These are phyloP conservation scores for Aptenodytes forsteri DNA, from an alignment of 2,113 vertebrate species.

Conservation along the genomic window DNA sequence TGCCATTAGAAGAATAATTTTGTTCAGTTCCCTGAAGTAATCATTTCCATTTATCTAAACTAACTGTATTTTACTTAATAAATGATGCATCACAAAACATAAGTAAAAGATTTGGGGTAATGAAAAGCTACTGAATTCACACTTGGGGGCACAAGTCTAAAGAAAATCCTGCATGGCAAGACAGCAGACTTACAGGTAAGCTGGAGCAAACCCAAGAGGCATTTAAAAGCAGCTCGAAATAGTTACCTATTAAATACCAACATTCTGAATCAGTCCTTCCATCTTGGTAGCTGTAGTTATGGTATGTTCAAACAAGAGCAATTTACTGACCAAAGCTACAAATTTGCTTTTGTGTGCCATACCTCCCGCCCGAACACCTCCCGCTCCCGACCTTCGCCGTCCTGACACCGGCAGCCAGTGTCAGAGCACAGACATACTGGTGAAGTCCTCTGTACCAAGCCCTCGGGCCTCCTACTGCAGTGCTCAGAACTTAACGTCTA, in stretches of 20 bases:
- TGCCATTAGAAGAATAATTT: background rate
- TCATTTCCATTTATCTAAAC: background rate
- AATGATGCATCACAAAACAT: background rate
- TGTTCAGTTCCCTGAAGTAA: background rate
- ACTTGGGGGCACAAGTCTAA: background rate
- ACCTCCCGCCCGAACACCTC: background rate
- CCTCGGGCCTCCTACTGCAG: background rate
- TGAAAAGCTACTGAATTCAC: background rate
- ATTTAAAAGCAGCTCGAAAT: background rate
- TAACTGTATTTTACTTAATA: background rate
- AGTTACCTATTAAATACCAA: background rate
- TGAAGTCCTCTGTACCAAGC: too few relatives aligned
- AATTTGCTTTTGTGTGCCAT: background rate
- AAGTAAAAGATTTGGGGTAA: background rate
- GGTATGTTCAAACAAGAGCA: background rate
- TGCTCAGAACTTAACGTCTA: background rate
- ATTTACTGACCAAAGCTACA: background rate
- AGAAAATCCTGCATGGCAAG: background rate
- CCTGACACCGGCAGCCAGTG: rapidly evolving
- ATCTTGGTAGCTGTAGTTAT: background rate
- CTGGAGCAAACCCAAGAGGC: background rate
- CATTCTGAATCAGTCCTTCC: background rate
- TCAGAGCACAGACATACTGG: rapidly evolving
- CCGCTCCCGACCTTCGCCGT: rapidly evolving
- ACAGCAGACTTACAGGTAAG: background rate